Evolutionary conservation across 2,113 vertebrate species (phyloP), one percentile per base, ranked within the genome.

Genomic region (Xyliphius kryptos): DNA sequence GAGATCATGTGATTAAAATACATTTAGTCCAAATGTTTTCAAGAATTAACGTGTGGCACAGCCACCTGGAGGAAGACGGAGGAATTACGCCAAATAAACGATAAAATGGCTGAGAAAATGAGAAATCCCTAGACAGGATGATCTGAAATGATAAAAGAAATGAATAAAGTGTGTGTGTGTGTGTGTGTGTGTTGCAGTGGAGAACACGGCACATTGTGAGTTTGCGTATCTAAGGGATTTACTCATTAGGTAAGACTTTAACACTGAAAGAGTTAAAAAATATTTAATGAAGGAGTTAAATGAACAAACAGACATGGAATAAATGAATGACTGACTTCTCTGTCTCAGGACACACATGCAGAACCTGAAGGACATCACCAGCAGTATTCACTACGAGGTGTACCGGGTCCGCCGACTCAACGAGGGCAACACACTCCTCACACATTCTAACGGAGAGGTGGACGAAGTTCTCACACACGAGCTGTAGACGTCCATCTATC

Each of bases 241-340:
- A 64, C 94, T 99, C 46, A 99, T 99, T 86, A 96, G 96, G 96
- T 98, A n/a, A n/a, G n/a, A n/a, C n/a, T n/a, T n/a, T n/a, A n/a
- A n/a, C n/a, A n/a, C n/a, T n/a, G n/a, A n/a, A n/a, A n/a, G n/a
- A n/a, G n/a, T n/a, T n/a, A n/a, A n/a, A n/a, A n/a, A n/a, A n/a
- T n/a, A n/a, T n/a, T n/a, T n/a, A n/a, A n/a, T n/a, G n/a, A n/a
- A n/a, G n/a, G n/a, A n/a, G n/a, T n/a, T n/a, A n/a, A n/a, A n/a
- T n/a, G n/a, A n/a, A n/a, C n/a, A n/a, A n/a, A n/a, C n/a, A n/a
- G n/a, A n/a, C n/a, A n/a, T n/a, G n/a, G n/a, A n/a, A n/a, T n/a
- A n/a, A n/a, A n/a, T n/a, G n/a, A n/a, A n/a, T n/a, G n/a, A n/a
- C n/a, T n/a, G n/a, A n/a, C 16, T 2, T 32, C 20, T n/a, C 12